Conservation (phyloP, 2,113 vertebrate genomes). For the Neomonachus schauinslandi region DNA sequence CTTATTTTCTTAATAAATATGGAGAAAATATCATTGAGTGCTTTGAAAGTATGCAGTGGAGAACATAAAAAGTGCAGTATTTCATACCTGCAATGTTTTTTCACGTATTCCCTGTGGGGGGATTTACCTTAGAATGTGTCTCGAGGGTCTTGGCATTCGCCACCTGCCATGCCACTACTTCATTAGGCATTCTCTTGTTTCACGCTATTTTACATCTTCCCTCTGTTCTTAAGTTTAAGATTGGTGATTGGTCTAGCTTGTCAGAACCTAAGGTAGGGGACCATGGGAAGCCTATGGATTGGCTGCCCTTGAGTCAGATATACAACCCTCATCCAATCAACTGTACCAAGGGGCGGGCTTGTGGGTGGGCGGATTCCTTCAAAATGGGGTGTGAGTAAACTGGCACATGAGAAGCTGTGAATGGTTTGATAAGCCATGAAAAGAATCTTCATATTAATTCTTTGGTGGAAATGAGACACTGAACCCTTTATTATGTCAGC, state of each 20-base stretch:
- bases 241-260: background rate
- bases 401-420: background rate
- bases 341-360: background rate
- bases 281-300: background rate
- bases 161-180: background rate
- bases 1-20: background rate
- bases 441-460: background rate
- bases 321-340: background rate
- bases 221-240: background rate
- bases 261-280: background rate
- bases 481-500: background rate
- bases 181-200: background rate
- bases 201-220: background rate
- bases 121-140: background rate
- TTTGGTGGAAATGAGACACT: background rate
- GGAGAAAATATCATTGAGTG: background rate
- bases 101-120: background rate
- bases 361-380: background rate
- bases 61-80: background rate
- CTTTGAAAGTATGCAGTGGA: background rate
- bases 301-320: background rate
- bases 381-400: background rate
- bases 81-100: background rate
- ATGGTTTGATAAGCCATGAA: background rate
- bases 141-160: accelerated